Evolutionary conservation across 2,113 vertebrate genomes (phyloP), one percentile per base, ranked within the genome.

Genomic region (Aptenodytes patagonicus): DNA sequence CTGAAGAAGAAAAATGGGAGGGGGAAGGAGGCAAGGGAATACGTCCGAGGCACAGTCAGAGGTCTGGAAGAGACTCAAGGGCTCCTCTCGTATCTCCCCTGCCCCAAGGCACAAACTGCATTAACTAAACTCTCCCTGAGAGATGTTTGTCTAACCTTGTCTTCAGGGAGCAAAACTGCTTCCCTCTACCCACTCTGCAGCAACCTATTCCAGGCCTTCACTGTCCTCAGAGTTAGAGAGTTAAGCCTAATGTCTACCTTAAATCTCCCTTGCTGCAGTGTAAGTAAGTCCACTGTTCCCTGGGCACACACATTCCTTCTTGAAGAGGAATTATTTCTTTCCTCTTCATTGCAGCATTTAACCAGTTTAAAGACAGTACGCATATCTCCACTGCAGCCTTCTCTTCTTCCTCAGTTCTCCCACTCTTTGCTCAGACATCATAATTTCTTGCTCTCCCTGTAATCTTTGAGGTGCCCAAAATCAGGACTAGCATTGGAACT

Each of bases 1-100:
- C 9, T 34, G 21, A 55, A 84, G 19, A 65, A 47, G 11, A 13
- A 42, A 61, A 60, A 87, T 15, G 15, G 6, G 44, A 86, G 4
- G 3, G 13, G 11, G 4, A 66, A 3, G 4, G 8, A 51, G 10
- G 7, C 25, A 72, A 80, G 15, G 4, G 12, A 69, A 58, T 54
- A 18, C 0, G 0, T 28, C 42, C 1, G 0, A 89, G 31, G 11
- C 10, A 57, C 13, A 57, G 13, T 47, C 55, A 66, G 34, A 85
- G 21, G 25, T 18, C 26, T 91, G 52, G 52, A 69, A 80, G 42
- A 80, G n/a, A 25, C 44, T 51, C 22, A 72, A 17, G 8, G 42
- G 8, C 1, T 68, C 57, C 20, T 93, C 19, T 82, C 9, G 3
- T 14, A 13, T 31, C 10, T 72, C 13, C 21, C 25, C 17, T 89